phyloP scores from a whole-genome alignment of 2,797 vertebrate species.

The Alcedo quadribrachys region DNA sequence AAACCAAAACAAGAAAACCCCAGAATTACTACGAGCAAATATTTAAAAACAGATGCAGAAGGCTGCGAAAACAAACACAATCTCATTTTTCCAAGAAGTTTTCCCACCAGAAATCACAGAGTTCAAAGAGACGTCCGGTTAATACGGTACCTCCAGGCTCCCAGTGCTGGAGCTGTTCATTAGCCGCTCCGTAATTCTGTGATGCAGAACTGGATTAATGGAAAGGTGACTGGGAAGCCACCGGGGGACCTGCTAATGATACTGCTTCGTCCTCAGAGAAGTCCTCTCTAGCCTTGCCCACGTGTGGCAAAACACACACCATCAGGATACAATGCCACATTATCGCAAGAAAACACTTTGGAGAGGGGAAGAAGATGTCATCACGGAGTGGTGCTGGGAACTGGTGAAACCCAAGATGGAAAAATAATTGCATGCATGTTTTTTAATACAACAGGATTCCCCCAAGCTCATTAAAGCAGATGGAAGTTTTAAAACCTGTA shows the following conservation, averaged over 20 bases:
- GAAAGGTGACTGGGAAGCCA: conserved; percentile 71
- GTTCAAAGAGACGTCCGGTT: conserved; percentile 73
- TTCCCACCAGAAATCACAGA: conserved; percentile 69
- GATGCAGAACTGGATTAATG: conserved; percentile 73
- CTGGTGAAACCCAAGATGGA: conserved; percentile 58
- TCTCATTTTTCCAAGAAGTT: conserved; percentile 48
- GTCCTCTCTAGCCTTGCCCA: conserved; percentile 62
- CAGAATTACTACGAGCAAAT: conserved; percentile 59
- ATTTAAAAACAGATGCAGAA: conserved; percentile 65
- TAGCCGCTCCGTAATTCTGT: conserved; percentile 59
- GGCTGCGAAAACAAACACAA: conserved; percentile 67
- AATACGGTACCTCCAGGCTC: conserved; percentile 67
- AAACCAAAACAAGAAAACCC: neutral
- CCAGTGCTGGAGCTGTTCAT: conserved; percentile 62
- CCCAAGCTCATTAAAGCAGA: conserved; percentile 77
- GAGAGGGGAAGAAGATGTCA: conserved; percentile 61
- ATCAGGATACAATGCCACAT: conserved; percentile 41
- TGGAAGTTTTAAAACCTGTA: conserved; percentile 76
- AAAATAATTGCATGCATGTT: conserved; percentile 75
- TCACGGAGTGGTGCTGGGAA: conserved; percentile 9
- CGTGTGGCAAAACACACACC: conserved; percentile 35
- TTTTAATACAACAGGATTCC: conserved; percentile 72
- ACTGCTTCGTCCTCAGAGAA: conserved; percentile 50
- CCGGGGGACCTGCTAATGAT: conserved; percentile 70
- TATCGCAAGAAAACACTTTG: conserved; percentile 51